Percentiles rank a stretch among this genome's conserved stretches.
phyloP scores from a whole-genome alignment of 2,797 vertebrate genomes.

The Cyclopterus lumpus region DNA sequence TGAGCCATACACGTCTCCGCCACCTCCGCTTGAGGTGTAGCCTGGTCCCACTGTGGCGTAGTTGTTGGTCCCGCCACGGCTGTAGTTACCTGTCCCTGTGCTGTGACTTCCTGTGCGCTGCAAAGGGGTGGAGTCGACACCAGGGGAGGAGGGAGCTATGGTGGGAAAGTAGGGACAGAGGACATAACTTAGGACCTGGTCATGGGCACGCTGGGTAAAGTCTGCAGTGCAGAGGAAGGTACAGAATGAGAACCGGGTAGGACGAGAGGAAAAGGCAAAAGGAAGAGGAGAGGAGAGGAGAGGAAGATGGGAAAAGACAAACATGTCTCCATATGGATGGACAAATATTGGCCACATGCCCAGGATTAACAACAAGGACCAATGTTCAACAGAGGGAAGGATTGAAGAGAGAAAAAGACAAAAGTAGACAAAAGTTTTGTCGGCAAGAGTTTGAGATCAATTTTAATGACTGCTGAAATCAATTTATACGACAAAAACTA shows the following conservation, averaged over 20 bases:
- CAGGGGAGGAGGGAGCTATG: conserved; percentile 99
- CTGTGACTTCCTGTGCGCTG: conserved; percentile 97
- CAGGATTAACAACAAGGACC: conserved; percentile 51
- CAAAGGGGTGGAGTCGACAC: conserved; percentile 99
- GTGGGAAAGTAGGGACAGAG: conserved; percentile 98
- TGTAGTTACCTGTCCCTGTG: conserved; percentile 89
- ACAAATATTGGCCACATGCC: conserved; percentile 59
- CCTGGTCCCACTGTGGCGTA: conserved; percentile 89
- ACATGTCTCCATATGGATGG: conserved; percentile 38
- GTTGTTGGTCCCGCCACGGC: conserved; percentile 91
- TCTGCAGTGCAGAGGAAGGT: conserved; percentile 83
- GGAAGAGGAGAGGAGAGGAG: background rate
- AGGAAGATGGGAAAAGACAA: conserved; percentile 43
- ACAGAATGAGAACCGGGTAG: background rate
- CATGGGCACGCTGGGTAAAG: conserved; percentile 92
- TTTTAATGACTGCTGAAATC: background rate
- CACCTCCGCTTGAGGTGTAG: conserved; percentile 72
- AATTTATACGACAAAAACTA: background rate
- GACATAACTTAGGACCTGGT: conserved; percentile 97
- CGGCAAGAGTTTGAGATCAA: conserved; percentile 12
- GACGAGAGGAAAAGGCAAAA: conserved; percentile 9
- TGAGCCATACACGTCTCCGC: conserved; percentile 76
- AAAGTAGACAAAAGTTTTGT: conserved; percentile 19
- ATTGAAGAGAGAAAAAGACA: conserved; percentile 39
- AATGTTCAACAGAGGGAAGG: conserved; percentile 46